These are phyloP conservation scores for Sus scrofa DNA, from an alignment of 2,113 vertebrate species.

Conservation along the genomic window T2T-Sscrofa CM000820.6:29312501-29313000, in stretches of 20 bases:
- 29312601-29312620: no score
- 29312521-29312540: no score
- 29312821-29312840: neutral
- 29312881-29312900: neutral
- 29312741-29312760: neutral
- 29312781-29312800: neutral
- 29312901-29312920: neutral
- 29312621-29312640: no score
- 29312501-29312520: no score
- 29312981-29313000: neutral
- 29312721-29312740: neutral
- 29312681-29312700: neutral
- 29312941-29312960: neutral
- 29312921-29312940: neutral
- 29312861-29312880: neutral
- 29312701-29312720: neutral
- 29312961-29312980: neutral
- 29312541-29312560: no score
- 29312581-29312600: no score
- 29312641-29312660: no score
- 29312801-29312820: neutral
- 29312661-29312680: no score
- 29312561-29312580: no score
- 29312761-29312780: neutral
- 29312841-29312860: neutral